Evolutionary conservation across 2,113 vertebrate species (phyloP).

Genomic region (Romanogobio albipinnatus): DNA sequence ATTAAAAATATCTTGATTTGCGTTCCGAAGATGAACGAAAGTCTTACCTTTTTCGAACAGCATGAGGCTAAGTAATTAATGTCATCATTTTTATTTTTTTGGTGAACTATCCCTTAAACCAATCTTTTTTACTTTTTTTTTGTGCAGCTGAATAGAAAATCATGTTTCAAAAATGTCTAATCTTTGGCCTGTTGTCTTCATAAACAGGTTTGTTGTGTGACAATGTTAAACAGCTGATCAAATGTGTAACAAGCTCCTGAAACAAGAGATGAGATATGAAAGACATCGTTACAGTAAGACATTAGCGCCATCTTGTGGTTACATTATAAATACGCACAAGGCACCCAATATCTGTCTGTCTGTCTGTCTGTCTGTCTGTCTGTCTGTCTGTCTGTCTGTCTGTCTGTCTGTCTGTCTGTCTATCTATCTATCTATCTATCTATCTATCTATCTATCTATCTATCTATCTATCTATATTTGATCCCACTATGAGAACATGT

Average conservation of each 20-base stretch:
- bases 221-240: neutral
- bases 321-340: neutral
- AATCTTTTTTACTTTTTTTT: too few relatives aligned
- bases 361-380: constrained; percentile 9
- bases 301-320: constrained; percentile 46
- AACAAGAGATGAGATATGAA: neutral
- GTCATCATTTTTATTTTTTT: too few relatives aligned
- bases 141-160: neutral
- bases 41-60: too few relatives aligned
- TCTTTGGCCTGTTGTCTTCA: neutral
- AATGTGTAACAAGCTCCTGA: neutral
- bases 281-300: neutral
- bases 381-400: constrained; percentile 1
- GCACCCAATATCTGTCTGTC: constrained; percentile 22
- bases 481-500: neutral
- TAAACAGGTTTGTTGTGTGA: neutral
- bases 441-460: neutral
- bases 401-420: constrained; percentile 52
- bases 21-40: too few relatives aligned
- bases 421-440: constrained; percentile 28
- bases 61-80: too few relatives aligned
- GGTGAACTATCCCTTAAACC: too few relatives aligned
- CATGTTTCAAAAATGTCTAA: neutral
- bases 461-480: neutral
- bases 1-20: too few relatives aligned